Evolutionary conservation across 1,140 invertebrate genomes (phyloP), one percentile per base, ranked within the genome.

Genomic region (Drosophila nebulosa): DNA sequence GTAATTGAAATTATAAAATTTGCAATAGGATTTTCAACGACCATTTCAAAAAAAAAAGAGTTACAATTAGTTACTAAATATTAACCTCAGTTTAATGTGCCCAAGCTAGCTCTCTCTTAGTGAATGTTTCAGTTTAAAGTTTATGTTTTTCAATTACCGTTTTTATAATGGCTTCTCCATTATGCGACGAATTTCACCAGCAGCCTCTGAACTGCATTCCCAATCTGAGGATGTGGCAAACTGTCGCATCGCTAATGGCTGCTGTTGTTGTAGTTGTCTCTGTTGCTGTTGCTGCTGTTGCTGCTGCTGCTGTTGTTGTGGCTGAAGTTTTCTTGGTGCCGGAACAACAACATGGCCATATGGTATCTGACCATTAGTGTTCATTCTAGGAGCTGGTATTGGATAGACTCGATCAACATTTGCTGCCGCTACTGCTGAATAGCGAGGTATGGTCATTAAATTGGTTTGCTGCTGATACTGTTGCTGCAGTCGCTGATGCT

Each of bases 201-300:
- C 94, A 46, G 93, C 94, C 79, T 95, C 93, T 6, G 94, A 94
- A n/a, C 94, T 94, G 69, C 93, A 94, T 78, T 94, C 94, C 60
- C 93, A 94, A 72, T 93, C 93, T 5, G 92, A 93, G 9, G 73
- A 72, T 26, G 46, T 61, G 21, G 51, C 55, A 62, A 63, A 39
- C 5, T 67, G 60, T 42, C 56, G 69, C 21, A 24, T 65, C 1
- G 52, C 66, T 24, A 39, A 32, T 39, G 64, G 35, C 7, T 56
- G 46, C 6, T 59, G 64, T 14, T 60, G 62, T 12, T 71, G 67
- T 26, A 9, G 4, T 50, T 46, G 57, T 16, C 51, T 76, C 50
- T 65, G 70, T 6, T 78, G 68, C 36, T 73, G 68, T 7, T n/a
- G n/a, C n/a, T n/a, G 26, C 26, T 27, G 26, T 27, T 63, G 52